Evolutionary conservation across 2,113 vertebrate genomes (phyloP).

Genomic region (Origma solitaria): DNA sequence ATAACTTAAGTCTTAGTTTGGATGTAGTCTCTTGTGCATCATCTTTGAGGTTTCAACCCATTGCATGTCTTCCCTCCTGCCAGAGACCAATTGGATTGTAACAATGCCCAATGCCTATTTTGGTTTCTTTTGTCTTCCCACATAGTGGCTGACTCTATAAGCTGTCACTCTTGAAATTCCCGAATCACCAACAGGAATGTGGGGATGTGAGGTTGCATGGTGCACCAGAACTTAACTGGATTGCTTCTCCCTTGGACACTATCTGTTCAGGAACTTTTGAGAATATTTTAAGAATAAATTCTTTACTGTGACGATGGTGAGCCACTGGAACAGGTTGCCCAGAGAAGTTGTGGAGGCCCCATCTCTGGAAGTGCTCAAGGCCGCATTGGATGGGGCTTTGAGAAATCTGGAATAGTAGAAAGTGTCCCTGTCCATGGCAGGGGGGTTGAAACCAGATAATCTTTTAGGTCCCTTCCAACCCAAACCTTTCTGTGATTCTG

Average conservation of each 20-base stretch:
- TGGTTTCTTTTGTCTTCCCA: not conserved
- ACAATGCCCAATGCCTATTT: not conserved
- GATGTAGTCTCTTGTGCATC: not conserved
- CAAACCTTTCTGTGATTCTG: not conserved
- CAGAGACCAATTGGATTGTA: not conserved
- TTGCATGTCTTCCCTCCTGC: not conserved
- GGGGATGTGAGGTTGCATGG: conserved; percentile 6
- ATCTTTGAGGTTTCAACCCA: conserved; percentile 6
- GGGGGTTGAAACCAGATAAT: accelerated
- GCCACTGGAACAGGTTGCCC: not conserved
- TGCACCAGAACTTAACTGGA: not conserved
- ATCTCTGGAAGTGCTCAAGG: not conserved
- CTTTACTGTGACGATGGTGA: not conserved
- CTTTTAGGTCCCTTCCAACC: not conserved
- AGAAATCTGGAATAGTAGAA: not conserved
- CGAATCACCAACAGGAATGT: not conserved
- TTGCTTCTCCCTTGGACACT: conserved; percentile 24
- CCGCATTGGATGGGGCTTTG: not conserved
- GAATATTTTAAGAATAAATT: not conserved
- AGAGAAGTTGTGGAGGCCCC: not conserved
- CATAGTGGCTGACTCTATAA: not conserved
- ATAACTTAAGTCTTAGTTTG: not conserved
- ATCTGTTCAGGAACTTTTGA: not conserved
- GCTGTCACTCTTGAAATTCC: conserved; percentile 9
- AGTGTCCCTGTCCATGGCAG: not conserved